Evolutionary conservation across 92 coral and sea anemone species (phyloP), one percentile per base, ranked within the genome.

Genomic region (Actinernus sp.): DNA sequence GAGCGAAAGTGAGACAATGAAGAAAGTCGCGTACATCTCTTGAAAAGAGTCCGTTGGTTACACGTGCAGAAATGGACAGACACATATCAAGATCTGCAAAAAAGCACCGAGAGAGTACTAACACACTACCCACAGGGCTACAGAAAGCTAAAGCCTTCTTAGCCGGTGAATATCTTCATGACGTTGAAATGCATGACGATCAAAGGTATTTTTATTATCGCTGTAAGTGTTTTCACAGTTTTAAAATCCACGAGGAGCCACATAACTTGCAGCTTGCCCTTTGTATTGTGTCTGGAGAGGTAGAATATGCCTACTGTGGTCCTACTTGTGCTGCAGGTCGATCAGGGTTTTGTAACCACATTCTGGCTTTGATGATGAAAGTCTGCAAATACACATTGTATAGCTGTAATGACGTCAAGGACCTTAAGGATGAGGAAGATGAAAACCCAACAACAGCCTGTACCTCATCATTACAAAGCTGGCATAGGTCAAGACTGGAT

Each of bases 171-270:
- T 84, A 76, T 49, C 72, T 84, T 19, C 74, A 84, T 24, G 64
- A 76, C 2, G 69, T 84, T 30, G 17, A 68, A 68, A 61, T 67
- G 0, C 16, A 40, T 22, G 4, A 38, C 19, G 80, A 84, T 39
- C 80, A 76, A 37, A 61, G 56, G 10, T 61, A 51, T 63, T 83
- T 76, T 48, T 76, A 23, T 33, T 59, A 30, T 16, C 63, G 56
- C 28, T 60, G 79, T 32, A 65, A 68, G 60, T 84, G 90, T 62
- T 78, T 49, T 48, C 90, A 84, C 58, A 84, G 85, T 68, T 69
- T 77, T 51, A 84, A 68, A 49, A 56, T 40, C 26, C 61, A 70
- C 23, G 85, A 84, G 50, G 21, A 37, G 12, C 90, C 90, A 31
- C 85, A 68, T 63, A 36, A 76, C 2, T 57, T 81, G 61, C 34